Conservation (phyloP, 2,113 vertebrate species). For the Himantopus leucocephalus region DNA sequence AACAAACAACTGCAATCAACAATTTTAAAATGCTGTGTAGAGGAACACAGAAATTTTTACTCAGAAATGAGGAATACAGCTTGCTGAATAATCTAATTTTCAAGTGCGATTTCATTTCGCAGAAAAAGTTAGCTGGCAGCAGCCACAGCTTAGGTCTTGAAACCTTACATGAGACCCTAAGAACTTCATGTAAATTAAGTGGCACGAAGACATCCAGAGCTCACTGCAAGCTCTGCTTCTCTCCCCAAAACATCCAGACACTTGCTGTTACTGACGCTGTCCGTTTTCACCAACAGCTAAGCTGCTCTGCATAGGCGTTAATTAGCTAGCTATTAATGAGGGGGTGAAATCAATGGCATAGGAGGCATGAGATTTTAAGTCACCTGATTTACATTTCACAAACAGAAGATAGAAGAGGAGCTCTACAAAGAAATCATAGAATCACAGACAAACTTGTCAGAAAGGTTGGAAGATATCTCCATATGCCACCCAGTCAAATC, state of each 20-base stretch:
- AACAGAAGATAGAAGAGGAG: neutral
- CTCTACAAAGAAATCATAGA: neutral
- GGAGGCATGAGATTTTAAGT: neutral
- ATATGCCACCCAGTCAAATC: neutral
- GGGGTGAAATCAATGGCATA: neutral
- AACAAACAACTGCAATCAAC: neutral
- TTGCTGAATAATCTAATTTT: neutral
- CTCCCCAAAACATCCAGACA: neutral
- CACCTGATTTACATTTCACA: neutral
- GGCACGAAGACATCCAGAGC: neutral
- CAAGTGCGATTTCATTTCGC: neutral
- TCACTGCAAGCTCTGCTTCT: neutral
- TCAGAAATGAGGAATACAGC: neutral
- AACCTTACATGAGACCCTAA: neutral
- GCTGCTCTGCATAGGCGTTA: neutral
- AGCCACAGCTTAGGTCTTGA: neutral
- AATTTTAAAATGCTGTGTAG: neutral
- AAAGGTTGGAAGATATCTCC: neutral
- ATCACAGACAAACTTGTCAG: neutral
- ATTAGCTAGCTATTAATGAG: neutral
- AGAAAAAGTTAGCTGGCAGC: neutral
- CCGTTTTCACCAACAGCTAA: neutral
- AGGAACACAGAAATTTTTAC: neutral
- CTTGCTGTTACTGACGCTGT: neutral
- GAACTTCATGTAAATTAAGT: neutral